These are phyloP conservation scores for Ophonus ardosiacus DNA, from an alignment of 2,888 invertebrate genomes.

Conservation along the genomic window DNA sequence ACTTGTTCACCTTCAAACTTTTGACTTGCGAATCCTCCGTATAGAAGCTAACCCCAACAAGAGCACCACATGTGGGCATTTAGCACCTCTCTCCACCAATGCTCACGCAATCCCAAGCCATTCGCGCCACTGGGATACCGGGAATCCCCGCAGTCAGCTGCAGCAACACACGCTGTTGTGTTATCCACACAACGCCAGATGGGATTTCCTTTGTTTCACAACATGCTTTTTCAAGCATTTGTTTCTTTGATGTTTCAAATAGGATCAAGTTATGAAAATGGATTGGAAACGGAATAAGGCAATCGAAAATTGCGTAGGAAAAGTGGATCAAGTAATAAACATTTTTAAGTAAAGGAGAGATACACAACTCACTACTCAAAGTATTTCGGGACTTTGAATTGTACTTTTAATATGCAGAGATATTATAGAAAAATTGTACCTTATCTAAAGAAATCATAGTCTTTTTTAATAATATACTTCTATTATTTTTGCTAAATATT, in stretches of 20 bases:
- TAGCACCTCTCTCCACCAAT: background rate
- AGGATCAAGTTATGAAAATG: background rate
- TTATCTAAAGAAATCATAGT: no score
- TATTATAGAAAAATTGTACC: no score
- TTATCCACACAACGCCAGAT: background rate
- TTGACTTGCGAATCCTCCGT: background rate
- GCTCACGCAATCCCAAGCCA: background rate
- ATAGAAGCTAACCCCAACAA: background rate
- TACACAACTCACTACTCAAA: no score
- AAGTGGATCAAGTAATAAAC: background rate
- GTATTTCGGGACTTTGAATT: no score
- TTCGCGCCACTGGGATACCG: constrained; percentile 13
- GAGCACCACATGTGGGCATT: background rate
- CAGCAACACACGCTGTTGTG: background rate
- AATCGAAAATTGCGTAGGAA: background rate
- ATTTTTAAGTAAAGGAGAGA: background rate
- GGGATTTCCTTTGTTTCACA: background rate
- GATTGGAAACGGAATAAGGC: background rate
- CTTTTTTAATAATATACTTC: no score
- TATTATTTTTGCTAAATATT: no score
- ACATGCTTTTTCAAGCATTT: background rate
- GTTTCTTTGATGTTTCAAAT: background rate
- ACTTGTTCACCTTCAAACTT: background rate
- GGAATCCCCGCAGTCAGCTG: constrained; percentile 7
- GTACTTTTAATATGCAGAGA: no score